These are phyloP conservation scores for Aspiorhynchus laticeps DNA, from an alignment of 2,113 vertebrate genomes.

Conservation along the genomic window DNA sequence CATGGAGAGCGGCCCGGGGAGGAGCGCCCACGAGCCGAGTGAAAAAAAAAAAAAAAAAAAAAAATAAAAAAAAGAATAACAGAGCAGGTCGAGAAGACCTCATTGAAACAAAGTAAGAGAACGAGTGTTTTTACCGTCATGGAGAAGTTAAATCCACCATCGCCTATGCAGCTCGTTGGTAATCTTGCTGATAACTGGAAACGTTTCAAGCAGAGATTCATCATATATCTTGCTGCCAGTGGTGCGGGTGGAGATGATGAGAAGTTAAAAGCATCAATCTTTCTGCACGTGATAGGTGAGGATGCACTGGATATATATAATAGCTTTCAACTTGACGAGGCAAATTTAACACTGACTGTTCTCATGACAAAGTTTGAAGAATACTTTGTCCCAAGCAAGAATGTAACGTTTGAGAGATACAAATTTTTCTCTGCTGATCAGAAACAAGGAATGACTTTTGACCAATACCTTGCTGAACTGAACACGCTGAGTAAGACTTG, in stretches of 20 bases:
- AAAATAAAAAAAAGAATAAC: too few species aligned
- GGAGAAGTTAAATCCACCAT: conserved; percentile 27
- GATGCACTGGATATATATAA: conserved; percentile 41
- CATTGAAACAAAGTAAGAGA: not conserved
- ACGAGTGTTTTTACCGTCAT: accelerated
- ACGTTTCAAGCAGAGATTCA: conserved; percentile 44
- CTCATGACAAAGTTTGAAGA: conserved; percentile 40
- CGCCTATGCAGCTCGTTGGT: conserved; percentile 18
- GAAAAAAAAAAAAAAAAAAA: too few species aligned
- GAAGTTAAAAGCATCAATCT: conserved; percentile 23
- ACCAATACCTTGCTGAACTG: conserved; percentile 39
- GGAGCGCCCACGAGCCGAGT: not conserved
- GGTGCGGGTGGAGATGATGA: conserved; percentile 24
- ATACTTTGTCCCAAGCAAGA: conserved; percentile 43
- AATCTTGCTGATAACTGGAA: conserved; percentile 52
- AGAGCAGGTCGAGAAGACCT: not conserved
- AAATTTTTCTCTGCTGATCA: conserved; percentile 32
- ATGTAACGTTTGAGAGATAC: conserved; percentile 44
- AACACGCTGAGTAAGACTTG: conserved; percentile 45
- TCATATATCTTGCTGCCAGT: conserved; percentile 40
- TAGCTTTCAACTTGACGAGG: conserved; percentile 23
- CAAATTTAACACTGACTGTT: not conserved
- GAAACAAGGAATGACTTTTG: conserved; percentile 38
- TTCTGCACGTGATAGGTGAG: conserved; percentile 8
- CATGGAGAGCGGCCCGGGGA: not conserved